phyloP scores from a whole-genome alignment of 2,888 invertebrate species.

The Orthosia cruda region DNA sequence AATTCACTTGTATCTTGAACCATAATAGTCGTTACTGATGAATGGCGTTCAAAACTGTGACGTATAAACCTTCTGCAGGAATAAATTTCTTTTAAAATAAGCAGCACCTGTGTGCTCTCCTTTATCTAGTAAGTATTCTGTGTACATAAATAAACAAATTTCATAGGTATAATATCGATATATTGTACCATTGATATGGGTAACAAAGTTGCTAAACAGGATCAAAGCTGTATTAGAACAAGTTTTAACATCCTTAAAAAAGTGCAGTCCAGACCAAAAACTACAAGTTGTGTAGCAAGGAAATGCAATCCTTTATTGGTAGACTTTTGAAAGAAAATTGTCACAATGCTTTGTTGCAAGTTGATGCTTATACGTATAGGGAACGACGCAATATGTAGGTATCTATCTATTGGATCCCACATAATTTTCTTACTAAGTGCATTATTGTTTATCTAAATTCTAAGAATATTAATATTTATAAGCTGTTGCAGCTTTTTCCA shows the following conservation, averaged over 20 bases:
- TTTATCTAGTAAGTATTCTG: no score
- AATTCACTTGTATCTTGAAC: no score
- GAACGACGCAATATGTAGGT: background rate
- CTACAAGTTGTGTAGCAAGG: background rate
- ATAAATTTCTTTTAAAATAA: no score
- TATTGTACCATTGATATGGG: background rate
- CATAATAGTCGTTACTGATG: no score
- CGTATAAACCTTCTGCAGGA: no score
- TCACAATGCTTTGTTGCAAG: background rate
- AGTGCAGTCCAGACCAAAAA: background rate
- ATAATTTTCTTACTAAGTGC: background rate
- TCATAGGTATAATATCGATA: background rate
- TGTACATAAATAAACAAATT: no score
- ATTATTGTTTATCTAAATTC: slow-evolving; percentile 24
- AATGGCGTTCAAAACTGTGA: no score
- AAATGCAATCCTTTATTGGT: background rate
- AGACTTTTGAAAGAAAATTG: background rate
- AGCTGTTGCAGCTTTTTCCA: slow-evolving; percentile 22
- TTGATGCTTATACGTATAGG: background rate
- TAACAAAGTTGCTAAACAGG: background rate
- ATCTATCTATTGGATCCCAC: background rate
- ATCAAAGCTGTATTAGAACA: background rate
- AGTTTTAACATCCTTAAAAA: background rate
- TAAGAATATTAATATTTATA: slow-evolving; percentile 32
- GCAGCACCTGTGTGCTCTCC: no score